phyloP scores from a whole-genome alignment of 2,797 vertebrate genomes.

The Crocidura indochinensis region DNA sequence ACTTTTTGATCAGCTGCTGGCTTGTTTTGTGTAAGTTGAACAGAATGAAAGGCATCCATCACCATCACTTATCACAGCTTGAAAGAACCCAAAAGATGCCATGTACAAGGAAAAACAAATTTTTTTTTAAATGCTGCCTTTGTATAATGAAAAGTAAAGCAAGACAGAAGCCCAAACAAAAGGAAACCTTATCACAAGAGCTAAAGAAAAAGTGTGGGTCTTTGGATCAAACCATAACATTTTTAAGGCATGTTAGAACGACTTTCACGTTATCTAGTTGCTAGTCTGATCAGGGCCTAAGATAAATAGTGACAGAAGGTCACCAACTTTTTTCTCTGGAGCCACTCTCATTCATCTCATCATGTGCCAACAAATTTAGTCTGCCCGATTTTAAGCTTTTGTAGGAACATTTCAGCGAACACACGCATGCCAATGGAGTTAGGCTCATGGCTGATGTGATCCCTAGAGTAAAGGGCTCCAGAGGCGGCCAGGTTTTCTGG shows the following conservation, averaged over 20 bases:
- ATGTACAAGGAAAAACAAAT: conserved; percentile 37
- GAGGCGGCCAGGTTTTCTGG: not conserved
- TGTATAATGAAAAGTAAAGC: conserved; percentile 83
- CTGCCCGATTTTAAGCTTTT: conserved; percentile 71
- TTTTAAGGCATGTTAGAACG: conserved; percentile 92
- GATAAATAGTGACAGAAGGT: conserved; percentile 78
- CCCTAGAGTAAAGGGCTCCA: not conserved
- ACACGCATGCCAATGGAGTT: conserved; percentile 84
- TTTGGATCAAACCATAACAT: conserved; percentile 92
- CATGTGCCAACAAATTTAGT: conserved; percentile 12
- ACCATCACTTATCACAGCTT: conserved; percentile 86
- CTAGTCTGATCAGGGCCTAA: conserved; percentile 87
- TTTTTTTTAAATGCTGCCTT: conserved; percentile 76
- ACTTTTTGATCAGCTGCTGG: conserved; percentile 82
- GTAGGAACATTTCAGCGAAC: conserved; percentile 77
- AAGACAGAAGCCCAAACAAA: conserved; percentile 47
- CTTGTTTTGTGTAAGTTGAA: conserved; percentile 70
- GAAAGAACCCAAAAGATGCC: conserved; percentile 86
- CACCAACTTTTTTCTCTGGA: conserved; percentile 61
- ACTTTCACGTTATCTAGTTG: conserved; percentile 84
- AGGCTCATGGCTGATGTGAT: conserved; percentile 81
- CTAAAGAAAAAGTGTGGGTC: conserved; percentile 90
- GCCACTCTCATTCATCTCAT: not conserved
- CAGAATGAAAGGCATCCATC: conserved; percentile 85
- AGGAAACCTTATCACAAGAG: conserved; percentile 85